These are phyloP conservation scores for Bugulina stolonifera DNA, from an alignment of 2,888 invertebrate species.

Conservation along the genomic window DNA sequence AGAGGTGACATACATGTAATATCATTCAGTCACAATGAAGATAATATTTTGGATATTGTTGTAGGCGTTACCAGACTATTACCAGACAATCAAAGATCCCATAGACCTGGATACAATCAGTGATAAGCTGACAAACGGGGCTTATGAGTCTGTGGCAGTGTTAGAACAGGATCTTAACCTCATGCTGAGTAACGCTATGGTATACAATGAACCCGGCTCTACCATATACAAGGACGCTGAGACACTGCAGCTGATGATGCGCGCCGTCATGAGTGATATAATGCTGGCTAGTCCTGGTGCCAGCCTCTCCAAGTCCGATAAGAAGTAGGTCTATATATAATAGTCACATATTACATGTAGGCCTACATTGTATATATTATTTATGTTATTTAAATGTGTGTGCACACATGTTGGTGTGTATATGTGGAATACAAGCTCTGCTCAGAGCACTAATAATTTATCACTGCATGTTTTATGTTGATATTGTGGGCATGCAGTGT, in stretches of 20 bases:
- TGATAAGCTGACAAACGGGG: conserved; percentile 75
- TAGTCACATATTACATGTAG: too few relatives aligned
- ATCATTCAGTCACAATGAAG: too few relatives aligned
- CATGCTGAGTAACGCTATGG: conserved; percentile 90
- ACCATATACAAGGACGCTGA: conserved; percentile 94
- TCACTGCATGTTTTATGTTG: too few relatives aligned
- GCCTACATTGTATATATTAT: too few relatives aligned
- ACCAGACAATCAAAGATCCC: conserved; percentile 84
- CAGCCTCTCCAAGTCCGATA: conserved; percentile 8
- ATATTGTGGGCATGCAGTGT: too few relatives aligned
- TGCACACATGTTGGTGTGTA: too few relatives aligned
- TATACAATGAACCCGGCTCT: conserved; percentile 92
- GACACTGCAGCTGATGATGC: conserved; percentile 70
- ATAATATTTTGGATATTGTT: too few relatives aligned
- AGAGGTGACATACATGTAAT: too few relatives aligned
- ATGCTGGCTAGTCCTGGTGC: background rate
- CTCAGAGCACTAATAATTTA: too few relatives aligned
- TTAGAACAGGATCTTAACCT: conserved; percentile 82
- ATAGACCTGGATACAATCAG: conserved; percentile 91
- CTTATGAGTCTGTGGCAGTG: conserved; percentile 71
- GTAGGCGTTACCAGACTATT: conserved; percentile 87
- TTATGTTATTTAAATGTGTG: too few relatives aligned
- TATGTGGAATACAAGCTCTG: too few relatives aligned
- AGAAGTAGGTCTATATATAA: background rate
- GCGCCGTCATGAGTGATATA: conserved; percentile 29